Evolutionary conservation across 2,797 vertebrate genomes (phyloP), one percentile per base, ranked within the genome.

Genomic region (Holocentrus rufus): DNA sequence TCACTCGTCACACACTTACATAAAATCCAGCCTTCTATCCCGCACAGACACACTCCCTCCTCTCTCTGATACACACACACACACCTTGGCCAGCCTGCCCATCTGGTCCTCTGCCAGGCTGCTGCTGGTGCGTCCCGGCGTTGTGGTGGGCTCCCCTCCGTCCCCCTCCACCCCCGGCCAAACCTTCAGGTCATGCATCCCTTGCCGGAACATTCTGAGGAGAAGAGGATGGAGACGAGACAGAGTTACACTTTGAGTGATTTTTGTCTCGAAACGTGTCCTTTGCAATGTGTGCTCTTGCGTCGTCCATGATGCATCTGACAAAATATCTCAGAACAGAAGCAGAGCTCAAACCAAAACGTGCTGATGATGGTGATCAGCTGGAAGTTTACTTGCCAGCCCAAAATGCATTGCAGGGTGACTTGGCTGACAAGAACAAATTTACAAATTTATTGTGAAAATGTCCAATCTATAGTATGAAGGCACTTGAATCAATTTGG

Each of bases 131-230:
- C 97, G 95, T 61, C 98, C 98, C 0, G 98, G 98, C 53, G 98
- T 99, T 88, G 88, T 94, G 64, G 97, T 98, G 72, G 95, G 95
- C 84, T 99, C 97, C 0, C 94, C 94, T 59, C 98, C 98, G 59
- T 99, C 97, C 22, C 98, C 98, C 91, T 97, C 96, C 50, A 98
- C 95, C 0, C 96, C 97, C 3, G 98, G 98, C 98, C 98, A 99
- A 52, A 99, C 98, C 87, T 99, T 98, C 84, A 99, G 92, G 86
- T 99, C 98, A 23, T 99, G 98, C 97, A 99, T 99, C 69, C 98
- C 98, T 91, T 99, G 98, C 15, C 97, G 94, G 82, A 99, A 99
- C 97, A 99, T 98, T 74, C 98, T 99, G 17, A 23, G 31, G 54
- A 72, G 67, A 53, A 67, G 3, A 75, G 52, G 0, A 57, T 14